Conservation (phyloP, 2,888 invertebrate genomes). For the Apodemia duryi region DNA sequence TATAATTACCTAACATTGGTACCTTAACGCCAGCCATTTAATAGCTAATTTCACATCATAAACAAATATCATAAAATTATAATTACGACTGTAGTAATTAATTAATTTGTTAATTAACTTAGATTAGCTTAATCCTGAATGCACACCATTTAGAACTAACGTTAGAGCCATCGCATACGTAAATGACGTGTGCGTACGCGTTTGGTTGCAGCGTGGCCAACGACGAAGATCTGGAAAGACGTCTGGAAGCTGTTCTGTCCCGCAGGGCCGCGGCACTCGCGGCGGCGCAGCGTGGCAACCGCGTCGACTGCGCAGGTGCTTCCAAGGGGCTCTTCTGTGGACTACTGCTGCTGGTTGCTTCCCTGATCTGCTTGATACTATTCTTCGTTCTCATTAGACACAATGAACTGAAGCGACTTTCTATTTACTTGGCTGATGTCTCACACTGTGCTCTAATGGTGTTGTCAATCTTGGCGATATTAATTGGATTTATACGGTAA, state of each 20-base stretch:
- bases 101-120: not conserved
- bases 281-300: slow-evolving; percentile 88
- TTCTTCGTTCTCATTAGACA: slow-evolving; percentile 97
- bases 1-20: too few species aligned
- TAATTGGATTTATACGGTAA: slow-evolving; percentile 94
- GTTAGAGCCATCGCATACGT: slow-evolving; percentile 33
- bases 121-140: slow-evolving; percentile 23
- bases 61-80: too few species aligned
- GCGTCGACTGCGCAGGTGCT: slow-evolving; percentile 96
- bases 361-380: slow-evolving; percentile 94
- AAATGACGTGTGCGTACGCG: slow-evolving; percentile 57
- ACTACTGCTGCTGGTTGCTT: slow-evolving; percentile 91
- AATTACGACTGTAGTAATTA: not conserved
- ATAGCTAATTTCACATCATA: too few species aligned
- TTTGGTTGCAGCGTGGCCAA: slow-evolving; percentile 78
- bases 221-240: slow-evolving; percentile 92
- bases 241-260: slow-evolving; percentile 92
- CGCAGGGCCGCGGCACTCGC: slow-evolving; percentile 92
- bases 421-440: slow-evolving; percentile 94
- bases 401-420: slow-evolving; percentile 88
- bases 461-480: slow-evolving; percentile 92
- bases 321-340: slow-evolving; percentile 96
- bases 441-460: slow-evolving; percentile 94
- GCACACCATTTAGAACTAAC: slow-evolving; percentile 29
- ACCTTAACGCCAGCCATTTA: too few species aligned